Percentiles rank a stretch among this genome's conserved stretches.
Evolutionary conservation across 2,797 vertebrate genomes (phyloP).

Genomic region (Pristis pectinata): DNA sequence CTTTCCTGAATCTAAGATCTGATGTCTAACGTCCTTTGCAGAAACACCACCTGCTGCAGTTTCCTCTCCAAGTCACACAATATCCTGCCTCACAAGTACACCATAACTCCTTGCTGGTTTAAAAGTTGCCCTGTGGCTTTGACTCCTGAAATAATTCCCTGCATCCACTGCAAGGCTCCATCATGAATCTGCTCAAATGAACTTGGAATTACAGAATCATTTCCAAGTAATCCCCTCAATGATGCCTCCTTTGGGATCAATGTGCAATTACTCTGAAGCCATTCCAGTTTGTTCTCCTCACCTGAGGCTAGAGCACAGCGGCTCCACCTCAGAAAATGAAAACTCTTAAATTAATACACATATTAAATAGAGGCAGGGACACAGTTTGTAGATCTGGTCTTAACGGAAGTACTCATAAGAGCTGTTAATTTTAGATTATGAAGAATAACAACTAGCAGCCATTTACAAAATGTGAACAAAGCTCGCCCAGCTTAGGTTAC

Average conservation of each 20-base stretch:
- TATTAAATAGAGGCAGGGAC: not conserved
- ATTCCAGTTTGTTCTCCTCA: not conserved
- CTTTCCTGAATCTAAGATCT: not conserved
- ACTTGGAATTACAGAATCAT: not conserved
- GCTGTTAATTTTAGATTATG: not conserved
- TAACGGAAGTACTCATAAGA: conserved; percentile 14
- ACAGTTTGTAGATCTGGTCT: not conserved
- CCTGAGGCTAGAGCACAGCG: not conserved
- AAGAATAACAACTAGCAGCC: not conserved
- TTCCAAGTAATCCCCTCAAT: conserved; percentile 4
- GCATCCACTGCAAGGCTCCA: not conserved
- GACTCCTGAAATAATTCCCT: not conserved
- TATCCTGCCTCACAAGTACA: not conserved
- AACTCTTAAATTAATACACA: not conserved
- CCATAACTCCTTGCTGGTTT: too few relatives aligned
- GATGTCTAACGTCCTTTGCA: not conserved
- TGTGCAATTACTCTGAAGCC: conserved; percentile 18
- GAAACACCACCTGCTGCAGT: not conserved
- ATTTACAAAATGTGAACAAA: not conserved
- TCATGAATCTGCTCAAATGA: not conserved
- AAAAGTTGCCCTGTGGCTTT: not conserved
- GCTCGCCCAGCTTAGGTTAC: not conserved
- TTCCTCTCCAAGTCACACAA: too few relatives aligned
- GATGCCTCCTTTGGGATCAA: conserved; percentile 14
- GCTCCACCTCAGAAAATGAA: not conserved